Evolutionary conservation across 2,888 invertebrate genomes (phyloP).

Genomic region (Eudasyphora cyanicolor): DNA sequence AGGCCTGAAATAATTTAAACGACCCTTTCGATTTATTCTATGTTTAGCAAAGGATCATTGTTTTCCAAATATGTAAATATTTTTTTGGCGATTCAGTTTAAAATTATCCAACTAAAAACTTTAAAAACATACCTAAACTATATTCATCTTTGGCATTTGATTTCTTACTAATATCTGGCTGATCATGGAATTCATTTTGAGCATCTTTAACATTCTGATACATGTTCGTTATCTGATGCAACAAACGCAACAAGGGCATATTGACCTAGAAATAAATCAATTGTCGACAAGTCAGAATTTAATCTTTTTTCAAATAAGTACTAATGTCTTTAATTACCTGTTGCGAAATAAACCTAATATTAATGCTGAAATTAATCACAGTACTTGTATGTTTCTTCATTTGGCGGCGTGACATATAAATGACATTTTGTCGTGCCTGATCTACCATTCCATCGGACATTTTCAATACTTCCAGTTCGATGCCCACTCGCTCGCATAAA

Average conservation of each 20-base stretch:
- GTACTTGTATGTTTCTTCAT: constrained; percentile 95
- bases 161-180: constrained; percentile 80
- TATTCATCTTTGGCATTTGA: constrained; percentile 83
- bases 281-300: too few species aligned
- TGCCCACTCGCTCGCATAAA: constrained; percentile 93
- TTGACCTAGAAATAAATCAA: constrained; percentile 84
- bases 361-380: constrained; percentile 93
- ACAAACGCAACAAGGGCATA: constrained; percentile 94
- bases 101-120: background rate
- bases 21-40: too few species aligned
- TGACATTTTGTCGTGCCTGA: constrained; percentile 90
- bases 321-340: constrained; percentile 82
- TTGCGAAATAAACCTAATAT: constrained; percentile 94
- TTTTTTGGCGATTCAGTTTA: background rate
- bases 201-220: constrained; percentile 98
- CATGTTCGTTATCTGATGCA: constrained; percentile 98
- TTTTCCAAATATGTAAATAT: background rate
- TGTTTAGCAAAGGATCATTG: too few species aligned
- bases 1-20: too few species aligned
- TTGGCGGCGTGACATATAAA: constrained; percentile 92
- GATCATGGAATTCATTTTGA: constrained; percentile 92
- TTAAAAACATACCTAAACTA: constrained; percentile 81
- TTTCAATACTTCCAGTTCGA: constrained; percentile 93
- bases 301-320: background rate
- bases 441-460: constrained; percentile 94